A percentile compares a stretch with the other conserved stretches of the same genome.
phyloP scores from a whole-genome alignment of 2,888 invertebrate species.

The Idaea aversata region DNA sequence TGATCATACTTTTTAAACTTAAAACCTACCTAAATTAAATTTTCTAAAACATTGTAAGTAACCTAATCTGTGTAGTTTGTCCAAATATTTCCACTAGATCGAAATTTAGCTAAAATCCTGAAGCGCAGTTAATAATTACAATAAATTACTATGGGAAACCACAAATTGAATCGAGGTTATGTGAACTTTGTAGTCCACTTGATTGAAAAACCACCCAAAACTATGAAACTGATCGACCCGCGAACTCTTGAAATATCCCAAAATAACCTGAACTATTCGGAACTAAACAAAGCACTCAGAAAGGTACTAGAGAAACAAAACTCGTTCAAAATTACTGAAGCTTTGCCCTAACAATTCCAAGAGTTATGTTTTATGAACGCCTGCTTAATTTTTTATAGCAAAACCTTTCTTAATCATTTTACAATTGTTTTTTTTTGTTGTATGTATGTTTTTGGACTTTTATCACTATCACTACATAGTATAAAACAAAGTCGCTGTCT shows the following conservation, averaged over 20 bases:
- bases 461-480: too few relatives aligned
- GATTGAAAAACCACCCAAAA: background rate
- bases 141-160: background rate
- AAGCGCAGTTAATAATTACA: background rate
- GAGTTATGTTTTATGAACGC: background rate
- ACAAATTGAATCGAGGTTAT: background rate
- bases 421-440: too few relatives aligned
- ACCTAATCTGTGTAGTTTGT: too few relatives aligned
- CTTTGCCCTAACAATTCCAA: background rate
- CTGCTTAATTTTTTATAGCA: too few relatives aligned
- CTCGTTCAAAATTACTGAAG: background rate
- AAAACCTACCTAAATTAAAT: too few relatives aligned
- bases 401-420: too few relatives aligned
- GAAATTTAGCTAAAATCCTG: too few relatives aligned
- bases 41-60: too few relatives aligned
- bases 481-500: too few relatives aligned
- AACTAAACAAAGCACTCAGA: background rate
- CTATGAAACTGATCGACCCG: background rate
- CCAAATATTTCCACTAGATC: too few relatives aligned
- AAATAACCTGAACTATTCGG: background rate
- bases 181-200: background rate
- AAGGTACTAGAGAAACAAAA: background rate
- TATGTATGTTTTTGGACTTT: too few relatives aligned
- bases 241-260: background rate
- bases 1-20: too few relatives aligned